These are phyloP conservation scores for Ariopsis seemanni DNA, from an alignment of 2,113 vertebrate genomes.

Conservation along the genomic window DNA sequence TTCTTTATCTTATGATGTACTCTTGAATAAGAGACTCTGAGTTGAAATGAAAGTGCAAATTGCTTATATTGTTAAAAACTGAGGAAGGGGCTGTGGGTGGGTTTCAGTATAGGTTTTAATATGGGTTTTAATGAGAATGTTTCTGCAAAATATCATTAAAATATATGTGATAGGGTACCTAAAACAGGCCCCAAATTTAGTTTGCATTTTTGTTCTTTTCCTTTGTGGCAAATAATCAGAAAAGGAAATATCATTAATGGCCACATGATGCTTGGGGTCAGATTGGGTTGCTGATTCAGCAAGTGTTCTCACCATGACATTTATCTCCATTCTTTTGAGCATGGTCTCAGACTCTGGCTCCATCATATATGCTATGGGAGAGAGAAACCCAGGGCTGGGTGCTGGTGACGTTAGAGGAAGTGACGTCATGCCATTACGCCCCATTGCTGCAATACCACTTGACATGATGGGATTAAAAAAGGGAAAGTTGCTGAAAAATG, in stretches of 20 bases:
- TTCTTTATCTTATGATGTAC: background rate
- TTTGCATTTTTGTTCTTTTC: background rate
- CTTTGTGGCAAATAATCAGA: background rate
- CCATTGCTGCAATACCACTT: constrained; percentile 59
- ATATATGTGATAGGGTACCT: background rate
- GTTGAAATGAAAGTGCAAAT: constrained; percentile 29
- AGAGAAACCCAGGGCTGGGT: constrained; percentile 62
- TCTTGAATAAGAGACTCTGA: background rate
- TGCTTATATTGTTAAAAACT: constrained; percentile 6
- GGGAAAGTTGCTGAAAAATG: constrained; percentile 65
- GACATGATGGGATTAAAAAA: constrained; percentile 63
- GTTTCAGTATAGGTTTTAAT: background rate
- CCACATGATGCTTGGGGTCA: background rate
- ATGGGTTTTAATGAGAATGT: background rate
- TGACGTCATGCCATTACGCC: constrained; percentile 63
- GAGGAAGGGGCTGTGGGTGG: background rate
- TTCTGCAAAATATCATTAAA: constrained; percentile 10
- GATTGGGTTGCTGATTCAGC: background rate
- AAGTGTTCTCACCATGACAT: constrained; percentile 67
- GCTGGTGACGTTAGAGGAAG: constrained; percentile 63
- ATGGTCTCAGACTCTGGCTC: constrained; percentile 67
- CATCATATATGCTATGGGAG: constrained; percentile 71
- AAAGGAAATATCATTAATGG: background rate
- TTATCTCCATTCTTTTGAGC: constrained; percentile 70
- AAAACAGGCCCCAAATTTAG: background rate